Conservation (phyloP, 1,140 invertebrate genomes). For the Sminthurides bifidus region DNA sequence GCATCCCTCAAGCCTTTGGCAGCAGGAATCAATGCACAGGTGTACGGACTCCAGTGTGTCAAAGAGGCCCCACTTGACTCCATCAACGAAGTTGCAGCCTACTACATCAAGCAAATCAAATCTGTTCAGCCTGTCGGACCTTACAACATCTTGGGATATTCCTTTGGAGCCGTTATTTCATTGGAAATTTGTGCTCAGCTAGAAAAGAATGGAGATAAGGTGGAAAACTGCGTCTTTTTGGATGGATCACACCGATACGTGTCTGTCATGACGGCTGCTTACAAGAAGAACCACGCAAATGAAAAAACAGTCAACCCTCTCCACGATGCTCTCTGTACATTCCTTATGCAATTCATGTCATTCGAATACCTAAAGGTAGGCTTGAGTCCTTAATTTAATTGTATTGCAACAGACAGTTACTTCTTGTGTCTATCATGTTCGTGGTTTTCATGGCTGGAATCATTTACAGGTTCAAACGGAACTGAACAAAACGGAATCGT, state of each 20-base stretch:
- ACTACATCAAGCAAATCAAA: constrained; percentile 59
- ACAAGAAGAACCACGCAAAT: constrained; percentile 34
- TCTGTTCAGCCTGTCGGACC: constrained; percentile 66
- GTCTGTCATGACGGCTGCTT: constrained; percentile 46
- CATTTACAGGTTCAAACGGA: constrained; percentile 15
- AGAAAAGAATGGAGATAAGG: constrained; percentile 49
- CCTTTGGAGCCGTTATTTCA: constrained; percentile 80
- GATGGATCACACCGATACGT: constrained; percentile 51
- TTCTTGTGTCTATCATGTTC: background rate
- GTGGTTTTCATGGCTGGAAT: background rate
- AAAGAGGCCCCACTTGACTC: constrained; percentile 56
- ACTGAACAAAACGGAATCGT: constrained; percentile 33
- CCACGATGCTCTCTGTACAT: constrained; percentile 40
- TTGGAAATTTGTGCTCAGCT: constrained; percentile 84
- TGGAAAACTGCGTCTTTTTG: constrained; percentile 51
- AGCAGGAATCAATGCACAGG: constrained; percentile 54
- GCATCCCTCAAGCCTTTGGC: constrained; percentile 56
- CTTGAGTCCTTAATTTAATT: background rate
- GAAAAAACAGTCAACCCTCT: constrained; percentile 35
- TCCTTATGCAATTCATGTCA: constrained; percentile 43
- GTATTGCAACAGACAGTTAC: background rate
- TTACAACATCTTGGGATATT: constrained; percentile 81
- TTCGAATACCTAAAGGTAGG: constrained; percentile 40
- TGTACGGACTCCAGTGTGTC: constrained; percentile 83
- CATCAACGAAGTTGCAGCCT: constrained; percentile 59